A percentile compares a stretch with the other conserved stretches of the same genome.
Evolutionary conservation across 1,140 invertebrate genomes (phyloP).

Genomic region (Sarcophaga peregrina): DNA sequence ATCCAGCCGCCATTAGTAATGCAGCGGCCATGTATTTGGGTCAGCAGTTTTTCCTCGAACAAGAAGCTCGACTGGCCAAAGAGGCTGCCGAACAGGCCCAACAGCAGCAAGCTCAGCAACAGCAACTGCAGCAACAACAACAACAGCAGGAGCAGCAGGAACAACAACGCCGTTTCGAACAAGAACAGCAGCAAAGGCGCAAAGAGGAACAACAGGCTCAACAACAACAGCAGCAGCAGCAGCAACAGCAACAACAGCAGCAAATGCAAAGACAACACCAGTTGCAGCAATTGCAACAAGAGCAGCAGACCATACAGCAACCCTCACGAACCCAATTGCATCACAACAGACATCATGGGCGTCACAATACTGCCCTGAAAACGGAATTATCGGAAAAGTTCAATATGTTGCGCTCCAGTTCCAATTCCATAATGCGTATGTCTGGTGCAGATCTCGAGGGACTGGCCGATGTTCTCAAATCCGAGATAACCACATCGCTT

Average conservation of each 20-base stretch:
- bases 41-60: slow-evolving; percentile 80
- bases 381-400: slow-evolving; percentile 74
- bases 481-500: slow-evolving; percentile 86
- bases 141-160: slow-evolving; percentile 68
- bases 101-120: slow-evolving; percentile 69
- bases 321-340: slow-evolving; percentile 61
- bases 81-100: slow-evolving; percentile 71
- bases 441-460: slow-evolving; percentile 84
- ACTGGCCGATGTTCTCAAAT: slow-evolving; percentile 88
- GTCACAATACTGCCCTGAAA: slow-evolving; percentile 68
- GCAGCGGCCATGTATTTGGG: slow-evolving; percentile 82
- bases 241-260: slow-evolving; percentile 67
- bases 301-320: slow-evolving; percentile 68
- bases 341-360: slow-evolving; percentile 60
- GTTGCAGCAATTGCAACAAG: slow-evolving; percentile 66
- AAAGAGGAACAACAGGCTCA: slow-evolving; percentile 68
- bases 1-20: slow-evolving; percentile 70
- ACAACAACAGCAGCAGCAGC: slow-evolving; percentile 68
- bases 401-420: slow-evolving; percentile 73
- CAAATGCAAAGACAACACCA: slow-evolving; percentile 66
- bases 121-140: slow-evolving; percentile 70
- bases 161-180: slow-evolving; percentile 71
- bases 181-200: slow-evolving; percentile 66
- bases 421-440: slow-evolving; percentile 72
- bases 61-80: slow-evolving; percentile 78